These are phyloP conservation scores for Ardeotis arabs DNA, from an alignment of 2,113 vertebrate species.

Conservation along the genomic window DNA sequence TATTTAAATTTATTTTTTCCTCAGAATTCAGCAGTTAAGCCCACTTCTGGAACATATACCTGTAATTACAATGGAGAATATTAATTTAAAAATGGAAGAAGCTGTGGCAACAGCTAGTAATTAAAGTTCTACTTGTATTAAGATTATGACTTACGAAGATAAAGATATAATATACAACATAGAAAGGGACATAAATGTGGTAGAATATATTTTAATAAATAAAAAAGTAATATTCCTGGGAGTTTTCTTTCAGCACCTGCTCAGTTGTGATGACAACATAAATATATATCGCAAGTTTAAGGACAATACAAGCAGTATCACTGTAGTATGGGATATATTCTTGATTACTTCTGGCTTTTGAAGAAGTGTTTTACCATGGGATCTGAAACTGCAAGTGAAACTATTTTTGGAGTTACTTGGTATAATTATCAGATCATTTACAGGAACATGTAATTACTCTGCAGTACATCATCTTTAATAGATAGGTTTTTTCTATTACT, in stretches of 20 bases:
- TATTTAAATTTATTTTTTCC: not conserved
- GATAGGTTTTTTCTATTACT: not conserved
- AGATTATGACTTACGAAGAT: not conserved
- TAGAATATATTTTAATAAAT: not conserved
- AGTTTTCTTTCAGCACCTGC: not conserved
- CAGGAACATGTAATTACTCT: conserved; percentile 11
- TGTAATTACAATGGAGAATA: not conserved
- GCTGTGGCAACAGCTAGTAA: not conserved
- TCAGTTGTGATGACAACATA: not conserved
- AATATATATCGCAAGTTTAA: not conserved
- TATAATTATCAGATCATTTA: conserved; percentile 9
- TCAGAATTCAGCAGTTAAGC: not conserved
- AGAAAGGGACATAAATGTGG: not conserved
- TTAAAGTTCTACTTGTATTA: not conserved
- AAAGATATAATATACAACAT: not conserved
- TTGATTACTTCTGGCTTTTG: not conserved
- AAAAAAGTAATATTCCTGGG: not conserved
- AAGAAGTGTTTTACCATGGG: not conserved
- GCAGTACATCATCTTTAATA: not conserved
- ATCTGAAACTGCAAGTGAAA: not conserved
- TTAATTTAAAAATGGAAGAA: not conserved
- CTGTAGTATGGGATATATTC: not conserved
- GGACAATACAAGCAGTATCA: not conserved
- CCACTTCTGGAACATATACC: not conserved
- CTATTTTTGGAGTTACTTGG: conserved; percentile 6